Evolutionary conservation across 2,888 invertebrate species (phyloP).

Genomic region (Leucozona laternaria): DNA sequence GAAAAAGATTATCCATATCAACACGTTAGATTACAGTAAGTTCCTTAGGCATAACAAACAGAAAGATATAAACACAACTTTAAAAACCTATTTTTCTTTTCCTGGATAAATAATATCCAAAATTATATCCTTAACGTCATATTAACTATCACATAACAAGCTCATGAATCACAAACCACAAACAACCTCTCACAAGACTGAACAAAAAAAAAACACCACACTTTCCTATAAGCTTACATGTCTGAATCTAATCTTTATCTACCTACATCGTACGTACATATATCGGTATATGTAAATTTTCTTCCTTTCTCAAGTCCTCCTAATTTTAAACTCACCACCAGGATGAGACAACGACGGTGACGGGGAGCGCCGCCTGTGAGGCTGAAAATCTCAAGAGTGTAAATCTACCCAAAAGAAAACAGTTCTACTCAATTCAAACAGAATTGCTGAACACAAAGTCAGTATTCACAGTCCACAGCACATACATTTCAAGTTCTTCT

Average conservation of each 20-base stretch:
- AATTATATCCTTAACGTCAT: slow-evolving; percentile 63
- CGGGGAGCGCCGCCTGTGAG: background rate
- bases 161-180: slow-evolving; percentile 52
- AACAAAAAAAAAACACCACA: background rate
- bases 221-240: background rate
- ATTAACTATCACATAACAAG: slow-evolving; percentile 61
- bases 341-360: background rate
- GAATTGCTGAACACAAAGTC: slow-evolving; percentile 49
- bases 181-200: background rate
- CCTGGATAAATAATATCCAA: slow-evolving; percentile 46
- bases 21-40: background rate
- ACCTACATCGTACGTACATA: background rate
- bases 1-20: background rate
- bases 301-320: slow-evolving; percentile 30
- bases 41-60: background rate
- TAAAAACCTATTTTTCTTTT: slow-evolving; percentile 47
- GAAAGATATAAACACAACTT: slow-evolving; percentile 32
- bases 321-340: slow-evolving; percentile 6
- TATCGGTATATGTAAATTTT: background rate
- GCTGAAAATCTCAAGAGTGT: slow-evolving; percentile 57
- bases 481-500: slow-evolving; percentile 4
- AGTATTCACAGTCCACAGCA: slow-evolving; percentile 30
- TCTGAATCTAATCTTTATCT: background rate
- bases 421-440: slow-evolving; percentile 64
- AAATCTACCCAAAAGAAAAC: slow-evolving; percentile 64